phyloP scores from a whole-genome alignment of 1,140 invertebrate species.

The Stegodyphus mimosarum region DNA sequence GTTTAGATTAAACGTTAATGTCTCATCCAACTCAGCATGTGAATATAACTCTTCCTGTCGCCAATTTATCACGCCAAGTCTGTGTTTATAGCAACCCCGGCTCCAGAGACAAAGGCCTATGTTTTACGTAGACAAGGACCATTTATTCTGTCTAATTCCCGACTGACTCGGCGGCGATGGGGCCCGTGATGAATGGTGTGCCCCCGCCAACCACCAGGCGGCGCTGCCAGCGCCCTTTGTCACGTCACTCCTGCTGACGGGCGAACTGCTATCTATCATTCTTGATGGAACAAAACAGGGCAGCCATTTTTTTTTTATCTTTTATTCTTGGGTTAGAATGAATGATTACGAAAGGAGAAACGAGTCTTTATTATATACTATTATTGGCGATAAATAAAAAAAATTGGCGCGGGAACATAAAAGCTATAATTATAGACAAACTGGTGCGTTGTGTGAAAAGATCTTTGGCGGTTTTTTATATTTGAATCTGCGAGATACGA shows the following conservation, averaged over 20 bases:
- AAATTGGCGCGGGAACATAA: conserved; percentile 10
- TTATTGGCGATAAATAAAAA: conserved; percentile 53
- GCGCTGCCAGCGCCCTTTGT: conserved; percentile 56
- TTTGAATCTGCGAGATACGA: background rate
- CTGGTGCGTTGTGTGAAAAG: conserved; percentile 19
- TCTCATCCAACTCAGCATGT: background rate
- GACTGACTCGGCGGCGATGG: conserved; percentile 48
- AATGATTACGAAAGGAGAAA: conserved; percentile 17
- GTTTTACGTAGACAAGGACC: conserved; percentile 58
- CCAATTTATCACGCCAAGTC: conserved; percentile 58
- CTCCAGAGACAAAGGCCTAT: conserved; percentile 55
- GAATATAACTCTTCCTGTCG: conserved; percentile 19
- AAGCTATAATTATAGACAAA: conserved; percentile 53
- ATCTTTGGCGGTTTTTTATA: conserved; percentile 8
- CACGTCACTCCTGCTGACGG: conserved; percentile 53
- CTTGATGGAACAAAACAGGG: conserved; percentile 48
- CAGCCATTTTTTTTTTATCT: conserved; percentile 32
- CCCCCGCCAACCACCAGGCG: conserved; percentile 49
- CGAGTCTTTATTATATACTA: conserved; percentile 54
- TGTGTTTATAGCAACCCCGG: conserved; percentile 56
- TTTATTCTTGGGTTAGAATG: conserved; percentile 22
- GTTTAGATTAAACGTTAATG: background rate
- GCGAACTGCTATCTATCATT: conserved; percentile 52
- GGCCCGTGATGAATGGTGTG: conserved; percentile 55
- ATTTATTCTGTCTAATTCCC: conserved; percentile 60